Evolutionary conservation across 2,797 vertebrate genomes (phyloP).

Genomic region (Epinephelus coioides): DNA sequence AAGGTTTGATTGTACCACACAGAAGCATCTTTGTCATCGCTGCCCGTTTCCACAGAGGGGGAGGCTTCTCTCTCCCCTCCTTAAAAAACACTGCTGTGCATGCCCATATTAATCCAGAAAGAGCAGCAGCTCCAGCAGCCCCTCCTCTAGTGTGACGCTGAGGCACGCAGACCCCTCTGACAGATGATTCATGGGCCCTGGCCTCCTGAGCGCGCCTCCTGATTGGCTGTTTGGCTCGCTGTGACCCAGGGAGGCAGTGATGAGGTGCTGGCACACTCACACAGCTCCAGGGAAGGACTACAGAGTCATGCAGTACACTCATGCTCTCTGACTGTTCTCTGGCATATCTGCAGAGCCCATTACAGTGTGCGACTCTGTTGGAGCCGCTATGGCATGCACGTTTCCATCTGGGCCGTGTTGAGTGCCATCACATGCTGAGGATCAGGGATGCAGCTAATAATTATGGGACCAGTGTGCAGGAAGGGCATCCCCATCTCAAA

Average conservation of each 20-base stretch:
- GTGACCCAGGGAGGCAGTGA: slow-evolving; percentile 74
- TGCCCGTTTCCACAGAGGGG: slow-evolving; percentile 23
- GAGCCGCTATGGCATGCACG: slow-evolving; percentile 27
- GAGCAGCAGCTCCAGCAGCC: slow-evolving; percentile 62
- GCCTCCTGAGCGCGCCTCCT: slow-evolving; percentile 68
- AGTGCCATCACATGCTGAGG: neutral
- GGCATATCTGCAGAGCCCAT: slow-evolving; percentile 60
- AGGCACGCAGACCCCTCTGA: slow-evolving; percentile 60
- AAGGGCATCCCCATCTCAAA: neutral
- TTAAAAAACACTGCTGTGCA: slow-evolving; percentile 36
- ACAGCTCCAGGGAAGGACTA: slow-evolving; percentile 80
- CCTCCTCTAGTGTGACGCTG: slow-evolving; percentile 66
- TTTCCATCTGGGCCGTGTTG: slow-evolving; percentile 45
- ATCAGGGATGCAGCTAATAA: slow-evolving; percentile 20
- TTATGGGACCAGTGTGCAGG: slow-evolving; percentile 1
- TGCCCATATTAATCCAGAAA: slow-evolving; percentile 72
- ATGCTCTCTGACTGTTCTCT: slow-evolving; percentile 56
- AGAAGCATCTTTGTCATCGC: slow-evolving; percentile 13
- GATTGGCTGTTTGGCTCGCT: slow-evolving; percentile 74
- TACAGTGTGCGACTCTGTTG: slow-evolving; percentile 40
- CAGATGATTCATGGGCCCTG: slow-evolving; percentile 78
- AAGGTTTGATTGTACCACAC: neutral
- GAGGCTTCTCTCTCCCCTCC: slow-evolving; percentile 33
- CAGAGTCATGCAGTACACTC: slow-evolving; percentile 69
- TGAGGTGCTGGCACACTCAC: slow-evolving; percentile 77